A percentile compares a stretch with the other conserved stretches of the same genome.
These are phyloP conservation scores for Acanthis flammea DNA, from an alignment of 2,797 vertebrate species.

Conservation along the genomic window DNA sequence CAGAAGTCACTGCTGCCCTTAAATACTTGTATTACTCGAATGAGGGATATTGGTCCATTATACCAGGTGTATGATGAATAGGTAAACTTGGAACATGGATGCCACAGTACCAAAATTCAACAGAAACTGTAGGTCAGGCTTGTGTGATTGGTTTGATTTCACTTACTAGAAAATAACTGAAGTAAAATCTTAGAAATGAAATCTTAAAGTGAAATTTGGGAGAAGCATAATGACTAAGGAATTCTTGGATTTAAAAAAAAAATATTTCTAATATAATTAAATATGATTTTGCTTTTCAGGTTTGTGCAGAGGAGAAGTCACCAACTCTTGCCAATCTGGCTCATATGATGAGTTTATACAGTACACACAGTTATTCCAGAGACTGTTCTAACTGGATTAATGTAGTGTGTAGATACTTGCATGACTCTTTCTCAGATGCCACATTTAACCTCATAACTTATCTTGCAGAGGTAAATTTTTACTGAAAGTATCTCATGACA, in stretches of 20 bases:
- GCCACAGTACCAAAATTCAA: background rate
- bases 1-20: background rate
- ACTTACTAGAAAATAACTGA: background rate
- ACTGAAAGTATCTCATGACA: background rate
- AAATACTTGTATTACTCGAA: background rate
- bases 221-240: background rate
- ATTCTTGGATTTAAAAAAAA: background rate
- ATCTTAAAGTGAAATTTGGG: background rate
- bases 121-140: background rate
- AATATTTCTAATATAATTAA: background rate
- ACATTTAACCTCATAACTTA: constrained; percentile 95
- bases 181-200: background rate
- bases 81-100: background rate
- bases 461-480: constrained; percentile 88
- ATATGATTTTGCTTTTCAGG: constrained; percentile 58
- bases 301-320: constrained; percentile 92
- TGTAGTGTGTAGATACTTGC: constrained; percentile 95
- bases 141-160: background rate
- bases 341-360: constrained; percentile 99
- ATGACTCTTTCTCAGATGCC: constrained; percentile 93
- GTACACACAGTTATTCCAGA: constrained; percentile 94
- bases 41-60: background rate
- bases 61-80: background rate
- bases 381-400: constrained; percentile 98
- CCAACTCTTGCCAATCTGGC: constrained; percentile 93